phyloP scores from a whole-genome alignment of 2,113 vertebrate species.

The Setophaga coronata region DNA sequence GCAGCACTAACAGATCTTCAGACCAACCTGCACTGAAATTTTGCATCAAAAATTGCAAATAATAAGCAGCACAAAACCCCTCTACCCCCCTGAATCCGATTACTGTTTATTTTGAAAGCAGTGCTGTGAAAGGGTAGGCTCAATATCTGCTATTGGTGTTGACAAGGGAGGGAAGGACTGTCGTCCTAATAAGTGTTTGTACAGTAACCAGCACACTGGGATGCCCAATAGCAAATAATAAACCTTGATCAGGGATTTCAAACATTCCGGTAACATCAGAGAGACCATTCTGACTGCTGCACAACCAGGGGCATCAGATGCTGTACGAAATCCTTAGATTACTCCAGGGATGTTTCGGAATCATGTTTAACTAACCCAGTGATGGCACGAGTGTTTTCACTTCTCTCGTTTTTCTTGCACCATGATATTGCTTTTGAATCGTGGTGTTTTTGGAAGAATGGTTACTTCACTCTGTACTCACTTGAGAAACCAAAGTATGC shows the following conservation, averaged over 20 bases:
- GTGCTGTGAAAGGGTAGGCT: not conserved
- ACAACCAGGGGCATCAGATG: not conserved
- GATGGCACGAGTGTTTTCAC: not conserved
- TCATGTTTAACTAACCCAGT: not conserved
- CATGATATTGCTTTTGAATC: not conserved
- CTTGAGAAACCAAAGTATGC: not conserved
- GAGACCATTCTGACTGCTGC: not conserved
- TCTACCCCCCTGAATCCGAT: fast-evolving
- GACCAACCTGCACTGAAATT: not conserved
- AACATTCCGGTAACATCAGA: slow-evolving; percentile 1
- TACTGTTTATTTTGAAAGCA: not conserved
- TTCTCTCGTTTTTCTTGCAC: not conserved
- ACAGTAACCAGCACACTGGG: not conserved
- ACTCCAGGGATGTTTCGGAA: not conserved
- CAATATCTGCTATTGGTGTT: not conserved
- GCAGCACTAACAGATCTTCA: not conserved
- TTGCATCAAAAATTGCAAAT: not conserved
- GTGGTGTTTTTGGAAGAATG: not conserved
- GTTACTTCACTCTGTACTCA: fast-evolving
- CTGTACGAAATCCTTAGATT: not conserved
- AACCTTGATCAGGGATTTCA: slow-evolving; percentile 32
- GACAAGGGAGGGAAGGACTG: not conserved
- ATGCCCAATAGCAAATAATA: not conserved
- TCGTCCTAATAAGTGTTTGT: not conserved
- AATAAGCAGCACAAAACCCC: not conserved